Percentiles rank a stretch among this genome's conserved stretches.
phyloP scores from a whole-genome alignment of 1,140 invertebrate genomes.

The Limonius californicus region DNA sequence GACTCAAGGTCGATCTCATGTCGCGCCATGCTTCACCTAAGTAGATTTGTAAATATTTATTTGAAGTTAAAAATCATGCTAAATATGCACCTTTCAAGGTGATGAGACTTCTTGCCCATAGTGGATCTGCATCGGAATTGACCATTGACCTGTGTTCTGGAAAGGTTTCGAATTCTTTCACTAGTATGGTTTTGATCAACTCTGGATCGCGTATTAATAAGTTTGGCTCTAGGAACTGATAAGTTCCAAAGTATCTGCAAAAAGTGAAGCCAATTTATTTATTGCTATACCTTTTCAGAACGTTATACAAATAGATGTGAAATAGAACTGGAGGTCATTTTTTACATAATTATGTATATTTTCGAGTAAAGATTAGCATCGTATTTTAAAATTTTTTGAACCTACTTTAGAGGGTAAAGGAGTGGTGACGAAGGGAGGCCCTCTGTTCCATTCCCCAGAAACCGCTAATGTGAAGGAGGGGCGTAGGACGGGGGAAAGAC shows the following conservation, averaged over 20 bases:
- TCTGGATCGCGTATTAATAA: constrained; percentile 4
- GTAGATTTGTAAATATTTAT: constrained; percentile 16
- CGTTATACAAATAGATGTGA: no score
- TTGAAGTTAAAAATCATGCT: background rate
- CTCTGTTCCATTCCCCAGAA: no score
- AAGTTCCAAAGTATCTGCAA: background rate
- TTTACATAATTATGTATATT: no score
- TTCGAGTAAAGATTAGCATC: no score
- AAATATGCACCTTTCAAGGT: constrained; percentile 48
- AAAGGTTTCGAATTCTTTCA: constrained; percentile 1
- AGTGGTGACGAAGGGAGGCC: no score
- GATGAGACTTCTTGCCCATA: constrained; percentile 48
- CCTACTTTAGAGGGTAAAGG: no score
- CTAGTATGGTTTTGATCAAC: background rate
- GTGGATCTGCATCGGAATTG: background rate
- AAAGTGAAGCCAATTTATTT: no score
- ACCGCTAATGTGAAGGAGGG: no score
- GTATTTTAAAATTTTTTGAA: no score
- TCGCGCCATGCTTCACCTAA: constrained; percentile 43
- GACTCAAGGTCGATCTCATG: constrained; percentile 45
- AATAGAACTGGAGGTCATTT: no score
- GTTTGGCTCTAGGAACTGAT: background rate
- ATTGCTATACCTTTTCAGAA: no score
- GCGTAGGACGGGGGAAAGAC: no score
- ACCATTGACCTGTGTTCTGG: background rate